These are phyloP conservation scores for Zoroaster sp. DNA, from an alignment of 53 echinoderm and acorn worm species.

Conservation along the genomic window DNA sequence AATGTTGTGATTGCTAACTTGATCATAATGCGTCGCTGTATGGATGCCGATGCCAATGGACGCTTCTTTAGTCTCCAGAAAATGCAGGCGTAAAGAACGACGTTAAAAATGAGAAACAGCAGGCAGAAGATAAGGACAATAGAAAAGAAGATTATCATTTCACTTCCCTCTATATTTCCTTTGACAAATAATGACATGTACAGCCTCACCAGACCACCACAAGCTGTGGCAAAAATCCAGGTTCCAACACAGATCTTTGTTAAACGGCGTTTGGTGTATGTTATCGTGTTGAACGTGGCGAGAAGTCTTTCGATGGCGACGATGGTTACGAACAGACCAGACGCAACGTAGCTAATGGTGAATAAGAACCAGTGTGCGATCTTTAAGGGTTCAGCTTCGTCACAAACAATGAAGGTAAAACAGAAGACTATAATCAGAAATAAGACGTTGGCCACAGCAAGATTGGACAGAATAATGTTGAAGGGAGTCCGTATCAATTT, in stretches of 20 bases:
- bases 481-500: slow-evolving; percentile 6
- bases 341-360: background rate
- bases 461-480: slow-evolving; percentile 28
- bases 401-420: background rate
- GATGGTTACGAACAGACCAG: slow-evolving; percentile 10
- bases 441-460: background rate
- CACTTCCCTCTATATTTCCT: background rate
- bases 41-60: background rate
- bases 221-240: background rate
- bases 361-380: slow-evolving; percentile 15
- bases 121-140: background rate
- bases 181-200: background rate
- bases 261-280: background rate
- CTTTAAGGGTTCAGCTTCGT: background rate
- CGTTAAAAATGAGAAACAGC: background rate
- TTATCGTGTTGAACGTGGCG: background rate
- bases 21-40: background rate
- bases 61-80: background rate
- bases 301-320: slow-evolving; percentile 20
- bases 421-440: background rate
- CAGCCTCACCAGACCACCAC: background rate
- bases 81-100: background rate
- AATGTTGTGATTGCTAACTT: background rate
- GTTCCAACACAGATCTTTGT: background rate
- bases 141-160: no score